Base-by-base conservation (phyloP, 1,140 invertebrate species). In the Rhagoletis pomonella region DNA sequence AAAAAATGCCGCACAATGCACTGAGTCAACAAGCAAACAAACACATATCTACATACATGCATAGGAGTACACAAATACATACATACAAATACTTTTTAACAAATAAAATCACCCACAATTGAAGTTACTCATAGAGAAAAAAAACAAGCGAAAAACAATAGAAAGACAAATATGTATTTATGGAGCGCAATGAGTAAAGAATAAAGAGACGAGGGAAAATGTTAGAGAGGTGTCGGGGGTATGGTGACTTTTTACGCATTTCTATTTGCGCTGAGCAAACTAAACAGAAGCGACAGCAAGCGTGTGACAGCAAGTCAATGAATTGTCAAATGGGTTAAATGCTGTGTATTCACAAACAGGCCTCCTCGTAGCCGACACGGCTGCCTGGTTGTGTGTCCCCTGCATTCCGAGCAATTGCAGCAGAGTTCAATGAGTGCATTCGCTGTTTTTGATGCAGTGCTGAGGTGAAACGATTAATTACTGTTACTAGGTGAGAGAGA, bases 241-340 rank as follows among this genome's bases (percentile, higher is more conserved):
- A 2, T n/a, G n/a, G 3, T 10, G 19, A 81, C 19, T 19, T n/a
- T 81, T 55, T 81, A 81, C 73, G 73, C 73, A 81, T 81, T 81
- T 81, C 47, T 81, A 81, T 81, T 81, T 81, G 73, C 73, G 17
- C 73, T 47, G 9, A 81, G 73, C 73, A 81, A 81, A 81, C 73
- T 81, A 29, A 81, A 81, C 73, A 81, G 73, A 81, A 81, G 73
- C 73, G 50, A 81, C 73, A 55, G 73, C 73, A 55, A 81, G 47
- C 73, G 73, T 81, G 73, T 81, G 73, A 81, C 73, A 81, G 73
- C 73, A 44, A 81, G 73, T 81, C 73, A 81, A 81, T 81, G 73
- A 81, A 81, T 81, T 81, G 44, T 81, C 73, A 81, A 81, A 81
- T 81, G 73, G 73, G 73, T 81, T 81, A 81, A 81, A 81, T 50